Base-by-base conservation (phyloP, 2,888 invertebrate genomes). In the Cotesia congregata region DNA sequence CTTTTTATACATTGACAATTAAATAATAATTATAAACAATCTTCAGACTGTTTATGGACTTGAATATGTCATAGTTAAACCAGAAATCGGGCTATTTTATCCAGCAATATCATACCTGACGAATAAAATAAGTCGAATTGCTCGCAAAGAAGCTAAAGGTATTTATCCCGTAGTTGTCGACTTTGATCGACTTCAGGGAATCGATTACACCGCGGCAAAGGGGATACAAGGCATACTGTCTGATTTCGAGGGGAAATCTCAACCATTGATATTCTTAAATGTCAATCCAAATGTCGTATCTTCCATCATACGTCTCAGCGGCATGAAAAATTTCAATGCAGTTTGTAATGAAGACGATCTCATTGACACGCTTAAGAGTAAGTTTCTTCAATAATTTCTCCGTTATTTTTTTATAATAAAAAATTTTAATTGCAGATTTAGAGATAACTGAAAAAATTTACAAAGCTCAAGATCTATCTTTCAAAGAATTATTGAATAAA, bases 191-290 rank as follows among this genome's bases (percentile, higher is more conserved):
- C 91, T 95, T 79, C 91, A 92, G 79, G 90, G 92, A 74, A 88
- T 94, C 59, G 96, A 96, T 90, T 93, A 93, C 86, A 92, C 94
- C 0, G 92, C 93, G 7, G 90, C 91, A 5, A 92, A 93, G 90
- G 92, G 92, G 71, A 88, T 95, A 2, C 91, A 91, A 78, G 91
- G 91, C 0, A 85, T 94, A 6, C 88, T 91, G 5, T 90, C 90
- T 78, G 92, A 92, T 75, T 91, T 94, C 78, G 89, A 91, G 64
- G 89, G 87, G 30, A 87, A 89, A n/a, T 86, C 88, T 4, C 91
- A 91, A 77, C 88, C 90, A 82, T 85, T 95, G 62, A 85, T 92
- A 64, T 87, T 94, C 41, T 75, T 90, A 6, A 90, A 91, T 80
- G 85, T 91, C 9, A 89, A 85, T 72, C 78, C 85, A n/a, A 75